Percentiles rank a stretch among this genome's conserved stretches.
These are phyloP conservation scores for Gymnocheta viridis DNA, from an alignment of 2,888 invertebrate genomes.

Conservation along the genomic window DNA sequence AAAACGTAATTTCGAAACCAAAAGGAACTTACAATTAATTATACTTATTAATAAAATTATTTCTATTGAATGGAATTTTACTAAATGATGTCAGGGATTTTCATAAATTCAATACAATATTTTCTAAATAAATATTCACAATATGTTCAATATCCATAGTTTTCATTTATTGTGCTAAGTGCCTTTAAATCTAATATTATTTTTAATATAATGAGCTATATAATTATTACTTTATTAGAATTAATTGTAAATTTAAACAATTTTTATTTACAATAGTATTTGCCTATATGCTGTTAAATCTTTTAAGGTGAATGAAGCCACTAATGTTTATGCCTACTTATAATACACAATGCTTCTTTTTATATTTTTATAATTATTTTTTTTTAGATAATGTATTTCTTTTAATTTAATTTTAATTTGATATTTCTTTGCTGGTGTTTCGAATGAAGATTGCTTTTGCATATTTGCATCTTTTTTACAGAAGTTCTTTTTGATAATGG, in stretches of 20 bases:
- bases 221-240: slow-evolving; percentile 7
- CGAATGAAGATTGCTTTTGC: too few species aligned
- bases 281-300: neutral
- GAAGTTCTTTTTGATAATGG: too few species aligned
- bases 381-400: too few species aligned
- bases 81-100: neutral
- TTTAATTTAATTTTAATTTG: too few species aligned
- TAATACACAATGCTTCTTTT: slow-evolving; percentile 4
- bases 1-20: neutral
- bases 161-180: neutral
- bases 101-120: neutral
- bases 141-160: neutral
- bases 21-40: slow-evolving; percentile 20
- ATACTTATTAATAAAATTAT: slow-evolving; percentile 3
- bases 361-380: too few species aligned
- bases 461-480: too few species aligned
- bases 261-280: slow-evolving; percentile 17
- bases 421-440: too few species aligned
- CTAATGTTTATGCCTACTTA: slow-evolving; percentile 47
- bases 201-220: neutral
- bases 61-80: neutral
- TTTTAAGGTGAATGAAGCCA: slow-evolving; percentile 31
- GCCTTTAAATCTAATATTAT: slow-evolving; percentile 1
- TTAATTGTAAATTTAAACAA: neutral
- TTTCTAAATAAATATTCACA: neutral